These are phyloP conservation scores for Saccostrea cuccullata DNA, from an alignment of 1,140 invertebrate genomes.

Conservation along the genomic window DNA sequence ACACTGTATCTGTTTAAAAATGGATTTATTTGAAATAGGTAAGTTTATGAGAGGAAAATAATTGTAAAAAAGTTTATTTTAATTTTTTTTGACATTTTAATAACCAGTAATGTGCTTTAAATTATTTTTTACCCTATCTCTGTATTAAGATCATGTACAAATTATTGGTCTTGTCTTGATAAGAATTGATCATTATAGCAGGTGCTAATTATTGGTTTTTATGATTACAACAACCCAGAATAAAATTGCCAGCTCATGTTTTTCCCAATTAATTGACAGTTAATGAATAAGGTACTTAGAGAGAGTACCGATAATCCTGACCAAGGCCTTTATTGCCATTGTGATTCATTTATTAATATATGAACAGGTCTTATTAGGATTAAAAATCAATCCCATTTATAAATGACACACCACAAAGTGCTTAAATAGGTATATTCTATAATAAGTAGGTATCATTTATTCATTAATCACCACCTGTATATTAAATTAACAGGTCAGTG, in stretches of 20 bases:
- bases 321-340: not conserved
- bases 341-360: conserved; percentile 1
- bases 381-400: not conserved
- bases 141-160: not conserved
- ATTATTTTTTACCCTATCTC: too few species aligned
- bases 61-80: not conserved
- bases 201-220: not conserved
- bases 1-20: not conserved
- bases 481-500: not conserved
- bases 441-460: not conserved
- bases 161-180: not conserved
- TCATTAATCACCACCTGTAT: not conserved
- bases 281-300: not conserved
- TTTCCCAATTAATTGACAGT: not conserved
- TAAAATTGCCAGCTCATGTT: not conserved
- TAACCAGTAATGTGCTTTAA: too few species aligned
- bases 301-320: not conserved
- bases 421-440: not conserved
- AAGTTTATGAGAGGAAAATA: not conserved
- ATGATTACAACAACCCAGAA: not conserved
- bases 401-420: not conserved
- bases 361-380: not conserved
- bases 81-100: too few species aligned
- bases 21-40: not conserved
- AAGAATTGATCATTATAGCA: too few species aligned